Evolutionary conservation across 2,888 invertebrate species (phyloP), one percentile per base, ranked within the genome.

Genomic region (Leptinotarsa juncta): DNA sequence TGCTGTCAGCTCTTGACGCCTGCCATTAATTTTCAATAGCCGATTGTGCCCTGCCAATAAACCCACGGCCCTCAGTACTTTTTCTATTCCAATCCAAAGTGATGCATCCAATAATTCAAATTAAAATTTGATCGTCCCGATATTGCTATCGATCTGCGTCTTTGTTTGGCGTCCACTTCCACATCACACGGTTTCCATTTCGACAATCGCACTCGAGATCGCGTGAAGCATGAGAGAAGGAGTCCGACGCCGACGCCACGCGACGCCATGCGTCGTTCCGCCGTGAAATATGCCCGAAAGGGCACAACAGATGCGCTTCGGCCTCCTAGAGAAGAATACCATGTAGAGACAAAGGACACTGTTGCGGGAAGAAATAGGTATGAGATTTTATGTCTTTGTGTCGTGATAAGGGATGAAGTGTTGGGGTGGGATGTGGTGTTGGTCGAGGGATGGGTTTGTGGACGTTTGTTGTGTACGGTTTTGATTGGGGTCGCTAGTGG

Each of bases 331-430:
- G 48, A 51, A 69, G 50, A 16, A 70, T 60, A 73, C 69, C 73
- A 73, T 73, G 73, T 73, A 73, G 73, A 53, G 65, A 65, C 69
- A 20, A 18, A 53, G 67, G 69, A 23, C 65, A 55, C 50, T 70
- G 49, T 69, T 55, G 55, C 18, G 53, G 65, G 20, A 32, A n/a
- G 55, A 57, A 73, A 65, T 48, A 73, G 73, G 73, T 73, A 73
- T 42, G 32, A 26, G 49, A 49, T 49, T 42, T 26, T 71, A 23
- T 57, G 57, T 23, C 23, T 57, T 57, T 57, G 23, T 12, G 57
- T 23, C 57, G 57, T 57, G 18, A 20, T 42, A 42, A 42, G 42
- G 42, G 42, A 12, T 42, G 42, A 42, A 42, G 42, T 42, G 42
- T 42, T 42, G 42, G 42, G 42, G 42, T 42, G 42, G 42, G 42